Evolutionary conservation across 2,797 vertebrate genomes (phyloP).

Genomic region (Diplodus sargus): DNA sequence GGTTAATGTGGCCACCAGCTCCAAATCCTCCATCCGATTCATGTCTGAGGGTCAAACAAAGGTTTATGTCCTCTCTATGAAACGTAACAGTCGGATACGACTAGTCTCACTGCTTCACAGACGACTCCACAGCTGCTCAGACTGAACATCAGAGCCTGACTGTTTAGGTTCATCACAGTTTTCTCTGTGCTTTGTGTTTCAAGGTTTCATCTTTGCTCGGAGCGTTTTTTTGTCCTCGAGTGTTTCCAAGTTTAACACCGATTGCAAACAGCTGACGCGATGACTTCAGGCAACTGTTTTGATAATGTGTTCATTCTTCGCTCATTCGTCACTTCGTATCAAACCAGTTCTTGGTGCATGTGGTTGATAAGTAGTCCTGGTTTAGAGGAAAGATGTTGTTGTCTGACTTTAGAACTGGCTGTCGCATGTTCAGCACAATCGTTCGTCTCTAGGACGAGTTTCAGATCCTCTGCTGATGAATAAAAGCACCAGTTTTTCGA

Average conservation of each 20-base stretch:
- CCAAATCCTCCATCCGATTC: too few species aligned
- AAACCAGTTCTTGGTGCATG: neutral
- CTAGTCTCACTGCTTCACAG: neutral
- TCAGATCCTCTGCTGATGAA: neutral
- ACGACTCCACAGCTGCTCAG: conserved; percentile 9
- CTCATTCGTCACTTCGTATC: neutral
- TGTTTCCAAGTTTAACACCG: neutral
- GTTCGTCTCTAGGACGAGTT: neutral
- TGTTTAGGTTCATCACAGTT: neutral
- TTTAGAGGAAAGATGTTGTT: neutral
- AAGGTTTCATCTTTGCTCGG: neutral
- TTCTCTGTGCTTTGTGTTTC: neutral
- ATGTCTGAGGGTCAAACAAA: neutral
- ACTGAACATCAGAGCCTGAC: neutral
- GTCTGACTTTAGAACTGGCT: neutral
- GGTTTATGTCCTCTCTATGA: neutral
- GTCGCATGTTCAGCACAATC: neutral
- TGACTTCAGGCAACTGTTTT: neutral
- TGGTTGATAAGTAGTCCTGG: neutral
- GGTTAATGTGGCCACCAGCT: neutral
- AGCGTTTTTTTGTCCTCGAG: neutral
- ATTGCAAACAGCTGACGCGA: neutral
- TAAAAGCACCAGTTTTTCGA: neutral
- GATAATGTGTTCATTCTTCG: neutral
- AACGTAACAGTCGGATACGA: neutral